phyloP scores from a whole-genome alignment of 2,888 invertebrate species.

The Apotomis betuletana region DNA sequence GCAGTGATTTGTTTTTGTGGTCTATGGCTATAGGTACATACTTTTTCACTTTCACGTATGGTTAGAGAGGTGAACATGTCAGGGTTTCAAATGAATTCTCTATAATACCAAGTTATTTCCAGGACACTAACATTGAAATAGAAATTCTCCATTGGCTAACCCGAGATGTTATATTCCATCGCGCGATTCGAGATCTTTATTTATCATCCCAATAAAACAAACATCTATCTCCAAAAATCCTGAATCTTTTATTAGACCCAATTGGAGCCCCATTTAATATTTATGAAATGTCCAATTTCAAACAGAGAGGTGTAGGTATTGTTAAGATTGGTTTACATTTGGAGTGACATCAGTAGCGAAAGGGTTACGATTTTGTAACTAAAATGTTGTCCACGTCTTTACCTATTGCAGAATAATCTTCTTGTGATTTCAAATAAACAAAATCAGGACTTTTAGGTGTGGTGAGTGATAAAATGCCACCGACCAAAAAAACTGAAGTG shows the following conservation, averaged over 20 bases:
- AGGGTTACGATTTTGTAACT: not conserved
- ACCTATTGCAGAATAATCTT: too few species aligned
- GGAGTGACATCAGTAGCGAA: not conserved
- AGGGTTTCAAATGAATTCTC: not conserved
- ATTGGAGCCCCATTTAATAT: conserved; percentile 18
- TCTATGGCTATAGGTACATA: too few species aligned
- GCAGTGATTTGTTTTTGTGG: too few species aligned
- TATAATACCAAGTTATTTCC: not conserved
- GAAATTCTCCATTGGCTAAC: not conserved
- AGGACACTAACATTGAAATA: not conserved
- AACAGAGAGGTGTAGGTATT: conserved; percentile 32
- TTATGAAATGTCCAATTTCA: conserved; percentile 44
- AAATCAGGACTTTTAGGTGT: too few species aligned
- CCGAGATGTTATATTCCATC: not conserved
- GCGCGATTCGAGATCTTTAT: conserved; percentile 1
- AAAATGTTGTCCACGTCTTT: too few species aligned
- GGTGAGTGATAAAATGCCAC: too few species aligned
- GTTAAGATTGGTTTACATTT: conserved; percentile 15
- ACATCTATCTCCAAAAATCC: conserved; percentile 29
- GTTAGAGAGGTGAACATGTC: too few species aligned
- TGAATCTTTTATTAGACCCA: conserved; percentile 25
- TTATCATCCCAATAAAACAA: conserved; percentile 44
- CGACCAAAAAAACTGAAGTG: too few species aligned
- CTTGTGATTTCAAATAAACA: too few species aligned
- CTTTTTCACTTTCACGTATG: too few species aligned